A percentile compares a stretch with the other conserved stretches of the same genome.
Evolutionary conservation across 2,113 vertebrate genomes (phyloP).

Genomic region (Monarcha castaneiventris): DNA sequence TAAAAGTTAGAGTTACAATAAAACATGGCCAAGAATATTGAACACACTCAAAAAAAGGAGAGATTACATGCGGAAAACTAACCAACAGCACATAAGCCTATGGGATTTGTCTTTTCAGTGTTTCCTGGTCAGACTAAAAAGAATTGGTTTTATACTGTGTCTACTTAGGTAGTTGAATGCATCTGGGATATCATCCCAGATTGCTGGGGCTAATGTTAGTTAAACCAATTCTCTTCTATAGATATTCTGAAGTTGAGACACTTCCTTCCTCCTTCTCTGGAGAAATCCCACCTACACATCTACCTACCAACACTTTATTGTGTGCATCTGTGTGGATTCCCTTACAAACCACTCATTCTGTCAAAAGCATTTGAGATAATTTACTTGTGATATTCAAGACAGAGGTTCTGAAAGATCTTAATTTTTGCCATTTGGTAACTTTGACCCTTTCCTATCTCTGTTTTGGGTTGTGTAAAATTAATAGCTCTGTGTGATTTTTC

Average conservation of each 20-base stretch:
- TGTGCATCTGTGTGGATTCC: not conserved
- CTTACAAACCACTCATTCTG: not conserved
- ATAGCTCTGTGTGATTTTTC: slow-evolving; percentile 13
- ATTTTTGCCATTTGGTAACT: slow-evolving; percentile 30
- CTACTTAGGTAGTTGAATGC: not conserved
- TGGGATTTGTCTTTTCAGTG: not conserved
- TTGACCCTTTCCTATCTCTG: slow-evolving; percentile 10
- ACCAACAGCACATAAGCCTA: not conserved
- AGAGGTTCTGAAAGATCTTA: not conserved
- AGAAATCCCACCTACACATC: not conserved
- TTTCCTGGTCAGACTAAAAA: not conserved
- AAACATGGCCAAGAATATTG: not conserved
- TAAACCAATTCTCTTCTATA: not conserved
- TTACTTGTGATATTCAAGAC: not conserved
- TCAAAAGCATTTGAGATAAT: not conserved
- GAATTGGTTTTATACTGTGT: not conserved
- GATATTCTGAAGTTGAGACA: not conserved
- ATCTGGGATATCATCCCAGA: not conserved
- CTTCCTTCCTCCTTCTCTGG: not conserved
- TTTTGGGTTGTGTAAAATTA: slow-evolving; percentile 31
- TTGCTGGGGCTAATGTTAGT: not conserved
- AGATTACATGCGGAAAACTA: not conserved
- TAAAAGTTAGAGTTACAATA: not conserved
- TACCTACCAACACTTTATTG: not conserved
- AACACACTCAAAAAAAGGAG: not conserved